These are phyloP conservation scores for Atethmia centrago DNA, from an alignment of 2,888 invertebrate species.

Conservation along the genomic window DNA sequence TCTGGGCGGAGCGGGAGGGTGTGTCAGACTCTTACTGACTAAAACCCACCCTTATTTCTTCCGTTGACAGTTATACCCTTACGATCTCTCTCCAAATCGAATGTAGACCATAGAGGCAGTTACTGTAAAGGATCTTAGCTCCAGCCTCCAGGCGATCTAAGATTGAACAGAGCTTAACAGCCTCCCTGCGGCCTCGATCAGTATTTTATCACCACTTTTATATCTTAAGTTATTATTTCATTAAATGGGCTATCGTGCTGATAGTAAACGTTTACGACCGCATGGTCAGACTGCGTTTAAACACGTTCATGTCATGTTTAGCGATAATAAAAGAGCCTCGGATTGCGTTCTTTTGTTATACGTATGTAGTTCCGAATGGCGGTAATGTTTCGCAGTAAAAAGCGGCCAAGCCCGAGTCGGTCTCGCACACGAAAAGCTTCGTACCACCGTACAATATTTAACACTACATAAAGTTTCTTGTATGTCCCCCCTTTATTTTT, in stretches of 20 bases:
- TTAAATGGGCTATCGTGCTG: conserved; percentile 52
- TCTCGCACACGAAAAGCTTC: background rate
- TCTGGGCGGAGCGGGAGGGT: too few relatives aligned
- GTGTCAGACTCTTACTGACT: too few relatives aligned
- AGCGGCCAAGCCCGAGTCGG: background rate
- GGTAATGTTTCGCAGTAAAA: conserved; percentile 16
- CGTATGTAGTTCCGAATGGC: conserved; percentile 2
- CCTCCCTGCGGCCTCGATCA: conserved; percentile 49
- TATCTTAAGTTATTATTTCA: conserved; percentile 63
- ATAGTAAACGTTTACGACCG: conserved; percentile 53
- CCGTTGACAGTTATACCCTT: background rate
- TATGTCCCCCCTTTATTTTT: too few relatives aligned
- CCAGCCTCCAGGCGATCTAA: conserved; percentile 39
- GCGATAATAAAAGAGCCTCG: conserved; percentile 26
- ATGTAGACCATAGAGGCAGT: conserved; percentile 10
- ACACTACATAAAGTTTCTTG: background rate
- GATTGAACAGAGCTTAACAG: conserved; percentile 40
- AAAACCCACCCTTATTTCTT: too few relatives aligned
- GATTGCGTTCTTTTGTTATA: conserved; percentile 29
- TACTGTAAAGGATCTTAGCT: conserved; percentile 8
- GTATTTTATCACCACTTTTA: conserved; percentile 54
- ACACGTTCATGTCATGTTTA: conserved; percentile 41
- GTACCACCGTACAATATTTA: too few relatives aligned
- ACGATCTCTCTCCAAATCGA: conserved; percentile 22
- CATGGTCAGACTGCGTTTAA: conserved; percentile 35